These are phyloP conservation scores for Verasper variegatus DNA, from an alignment of 2,113 vertebrate genomes.

Conservation along the genomic window DNA sequence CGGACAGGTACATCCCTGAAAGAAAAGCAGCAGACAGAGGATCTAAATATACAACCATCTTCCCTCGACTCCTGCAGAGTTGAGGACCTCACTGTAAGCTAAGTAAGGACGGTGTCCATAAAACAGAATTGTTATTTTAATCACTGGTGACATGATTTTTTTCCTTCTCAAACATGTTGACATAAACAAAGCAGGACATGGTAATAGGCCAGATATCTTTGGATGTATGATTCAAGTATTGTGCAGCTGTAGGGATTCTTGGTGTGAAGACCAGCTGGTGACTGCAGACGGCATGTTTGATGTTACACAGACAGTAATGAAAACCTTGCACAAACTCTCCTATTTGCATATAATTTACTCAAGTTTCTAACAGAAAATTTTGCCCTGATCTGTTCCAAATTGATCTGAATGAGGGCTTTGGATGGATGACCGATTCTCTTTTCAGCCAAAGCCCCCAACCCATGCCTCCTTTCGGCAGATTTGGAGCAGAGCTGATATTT, in stretches of 20 bases:
- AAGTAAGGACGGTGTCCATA: constrained; percentile 27
- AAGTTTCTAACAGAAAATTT: not conserved
- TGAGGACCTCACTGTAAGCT: not conserved
- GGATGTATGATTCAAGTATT: constrained; percentile 15
- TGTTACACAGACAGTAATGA: no score
- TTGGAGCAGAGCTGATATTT: constrained; percentile 27
- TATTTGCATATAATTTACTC: constrained; percentile 16
- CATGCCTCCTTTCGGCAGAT: constrained; percentile 29
- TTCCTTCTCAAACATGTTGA: constrained; percentile 10
- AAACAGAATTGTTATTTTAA: constrained; percentile 29
- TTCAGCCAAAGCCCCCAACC: not conserved
- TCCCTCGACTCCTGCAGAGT: not conserved
- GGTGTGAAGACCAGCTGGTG: constrained; percentile 28
- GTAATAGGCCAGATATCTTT: constrained; percentile 23
- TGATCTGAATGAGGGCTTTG: constrained; percentile 2
- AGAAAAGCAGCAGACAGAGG: not conserved
- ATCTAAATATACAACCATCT: not conserved
- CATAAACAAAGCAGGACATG: constrained; percentile 31
- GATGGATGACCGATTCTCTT: constrained; percentile 32
- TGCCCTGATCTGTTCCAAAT: not conserved
- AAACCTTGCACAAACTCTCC: not conserved
- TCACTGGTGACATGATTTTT: not conserved
- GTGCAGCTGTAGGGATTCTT: constrained; percentile 36
- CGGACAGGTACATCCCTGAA: constrained; percentile 97
- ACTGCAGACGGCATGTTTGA: constrained; percentile 16